phyloP scores from a whole-genome alignment of 2,113 vertebrate species.

The Entosphenus tridentatus region DNA sequence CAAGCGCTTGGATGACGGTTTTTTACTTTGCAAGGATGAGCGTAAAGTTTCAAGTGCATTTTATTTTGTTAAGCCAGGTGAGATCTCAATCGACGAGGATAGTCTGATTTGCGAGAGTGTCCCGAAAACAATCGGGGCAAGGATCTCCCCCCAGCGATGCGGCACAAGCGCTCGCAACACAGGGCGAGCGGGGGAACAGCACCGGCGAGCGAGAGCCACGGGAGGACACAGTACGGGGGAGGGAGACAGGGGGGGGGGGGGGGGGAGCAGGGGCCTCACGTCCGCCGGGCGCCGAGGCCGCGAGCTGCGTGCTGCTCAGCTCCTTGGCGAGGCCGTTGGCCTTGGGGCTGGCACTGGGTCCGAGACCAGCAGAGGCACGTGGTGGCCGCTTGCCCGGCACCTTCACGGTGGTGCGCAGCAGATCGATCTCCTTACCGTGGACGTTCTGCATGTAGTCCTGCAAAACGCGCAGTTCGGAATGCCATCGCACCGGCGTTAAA shows the following conservation, averaged over 20 bases:
- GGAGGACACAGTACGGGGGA: not conserved
- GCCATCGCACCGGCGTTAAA: no score
- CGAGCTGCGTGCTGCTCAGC: constrained; percentile 71
- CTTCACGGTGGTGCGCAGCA: constrained; percentile 85
- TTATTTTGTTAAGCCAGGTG: no score
- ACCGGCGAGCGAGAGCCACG: not conserved
- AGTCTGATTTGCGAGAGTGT: no score
- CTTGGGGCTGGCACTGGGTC: constrained; percentile 50
- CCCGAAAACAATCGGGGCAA: no score
- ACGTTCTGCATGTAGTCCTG: constrained; percentile 99
- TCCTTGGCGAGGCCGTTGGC: constrained; percentile 79
- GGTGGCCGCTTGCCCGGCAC: constrained; percentile 85
- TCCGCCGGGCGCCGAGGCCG: constrained; percentile 19
- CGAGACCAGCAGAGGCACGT: constrained; percentile 63
- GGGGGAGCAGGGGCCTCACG: no score
- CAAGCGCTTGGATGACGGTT: no score
- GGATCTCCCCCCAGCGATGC: no score
- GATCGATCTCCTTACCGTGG: constrained; percentile 78
- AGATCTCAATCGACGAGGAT: no score
- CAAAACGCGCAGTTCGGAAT: not conserved
- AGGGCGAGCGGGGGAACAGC: constrained; percentile 3
- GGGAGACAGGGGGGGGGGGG: not conserved
- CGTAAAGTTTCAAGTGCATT: no score
- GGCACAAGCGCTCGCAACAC: no score
- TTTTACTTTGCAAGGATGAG: no score